Conservation (phyloP, 2,797 vertebrate species). For the Chiroxiphia lanceolata region DNA sequence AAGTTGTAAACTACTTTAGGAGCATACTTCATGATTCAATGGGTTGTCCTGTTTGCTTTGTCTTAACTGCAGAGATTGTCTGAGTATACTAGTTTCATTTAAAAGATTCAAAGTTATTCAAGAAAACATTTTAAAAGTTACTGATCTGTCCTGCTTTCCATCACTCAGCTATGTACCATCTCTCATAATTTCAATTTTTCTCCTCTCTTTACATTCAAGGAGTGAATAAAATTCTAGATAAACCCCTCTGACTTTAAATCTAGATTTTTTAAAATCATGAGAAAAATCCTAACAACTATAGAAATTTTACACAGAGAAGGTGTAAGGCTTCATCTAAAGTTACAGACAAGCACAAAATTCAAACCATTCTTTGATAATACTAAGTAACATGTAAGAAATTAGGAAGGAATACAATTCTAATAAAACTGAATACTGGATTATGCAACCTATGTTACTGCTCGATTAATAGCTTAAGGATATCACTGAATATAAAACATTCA, state of each 20-base stretch:
- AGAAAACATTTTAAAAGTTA: not conserved
- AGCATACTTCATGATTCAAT: not conserved
- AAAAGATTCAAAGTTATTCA: not conserved
- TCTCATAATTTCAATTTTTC: not conserved
- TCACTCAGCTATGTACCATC: not conserved
- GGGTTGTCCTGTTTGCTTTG: not conserved
- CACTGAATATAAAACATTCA: not conserved
- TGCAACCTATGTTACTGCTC: not conserved
- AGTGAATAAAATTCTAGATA: not conserved
- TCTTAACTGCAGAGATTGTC: not conserved
- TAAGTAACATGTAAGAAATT: not conserved
- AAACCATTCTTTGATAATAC: not conserved
- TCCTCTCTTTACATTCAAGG: not conserved
- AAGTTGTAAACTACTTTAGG: not conserved
- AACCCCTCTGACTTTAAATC: not conserved
- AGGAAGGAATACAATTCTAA: not conserved
- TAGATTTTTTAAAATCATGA: not conserved
- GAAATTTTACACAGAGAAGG: not conserved
- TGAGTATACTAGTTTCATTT: not conserved
- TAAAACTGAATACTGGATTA: not conserved
- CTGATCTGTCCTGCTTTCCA: not conserved
- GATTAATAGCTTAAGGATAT: conserved; percentile 1
- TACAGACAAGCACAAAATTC: not conserved
- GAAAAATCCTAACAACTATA: not conserved
- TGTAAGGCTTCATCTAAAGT: not conserved